Percentiles rank a stretch among this genome's conserved stretches.
Conservation (phyloP, 2,797 vertebrate species). For the Bovichtus diacanthus region DNA sequence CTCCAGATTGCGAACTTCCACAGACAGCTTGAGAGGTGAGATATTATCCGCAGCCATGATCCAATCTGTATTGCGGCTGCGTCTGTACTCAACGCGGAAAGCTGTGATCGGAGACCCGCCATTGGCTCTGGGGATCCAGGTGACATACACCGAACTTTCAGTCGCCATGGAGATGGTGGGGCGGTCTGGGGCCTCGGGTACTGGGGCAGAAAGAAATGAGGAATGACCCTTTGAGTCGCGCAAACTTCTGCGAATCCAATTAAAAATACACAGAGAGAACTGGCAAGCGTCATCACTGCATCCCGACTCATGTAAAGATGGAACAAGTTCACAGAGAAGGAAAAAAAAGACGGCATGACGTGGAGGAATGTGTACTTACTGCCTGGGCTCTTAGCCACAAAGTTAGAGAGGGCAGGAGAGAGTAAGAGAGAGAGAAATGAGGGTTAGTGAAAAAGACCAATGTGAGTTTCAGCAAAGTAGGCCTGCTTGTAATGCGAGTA, state of each 20-base stretch:
- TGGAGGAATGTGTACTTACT: conserved; percentile 84
- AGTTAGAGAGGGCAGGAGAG: conserved; percentile 78
- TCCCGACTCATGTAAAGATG: conserved; percentile 40
- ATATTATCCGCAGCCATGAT: conserved; percentile 92
- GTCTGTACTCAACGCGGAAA: conserved; percentile 95
- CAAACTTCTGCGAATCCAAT: not conserved
- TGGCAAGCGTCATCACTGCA: conserved; percentile 25
- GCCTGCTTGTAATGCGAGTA: conserved; percentile 34
- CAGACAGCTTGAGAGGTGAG: conserved; percentile 95
- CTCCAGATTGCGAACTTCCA: conserved; percentile 95
- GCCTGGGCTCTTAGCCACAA: conserved; percentile 80
- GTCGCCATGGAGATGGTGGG: conserved; percentile 95
- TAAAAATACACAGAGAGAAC: conserved; percentile 22
- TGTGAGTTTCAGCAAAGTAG: conserved; percentile 52
- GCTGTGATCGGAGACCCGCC: conserved; percentile 96
- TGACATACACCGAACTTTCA: conserved; percentile 94
- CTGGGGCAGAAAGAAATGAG: conserved; percentile 67
- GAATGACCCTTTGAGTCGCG: not conserved
- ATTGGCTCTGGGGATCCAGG: conserved; percentile 97
- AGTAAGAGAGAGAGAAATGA: conserved; percentile 63
- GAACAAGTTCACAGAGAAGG: conserved; percentile 30
- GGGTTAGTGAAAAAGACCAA: conserved; percentile 77
- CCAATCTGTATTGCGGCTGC: conserved; percentile 90
- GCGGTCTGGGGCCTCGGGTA: conserved; percentile 95
- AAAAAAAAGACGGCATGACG: conserved; percentile 57